phyloP scores from a whole-genome alignment of 2,888 invertebrate genomes.

The Acholoe squamosa region DNA sequence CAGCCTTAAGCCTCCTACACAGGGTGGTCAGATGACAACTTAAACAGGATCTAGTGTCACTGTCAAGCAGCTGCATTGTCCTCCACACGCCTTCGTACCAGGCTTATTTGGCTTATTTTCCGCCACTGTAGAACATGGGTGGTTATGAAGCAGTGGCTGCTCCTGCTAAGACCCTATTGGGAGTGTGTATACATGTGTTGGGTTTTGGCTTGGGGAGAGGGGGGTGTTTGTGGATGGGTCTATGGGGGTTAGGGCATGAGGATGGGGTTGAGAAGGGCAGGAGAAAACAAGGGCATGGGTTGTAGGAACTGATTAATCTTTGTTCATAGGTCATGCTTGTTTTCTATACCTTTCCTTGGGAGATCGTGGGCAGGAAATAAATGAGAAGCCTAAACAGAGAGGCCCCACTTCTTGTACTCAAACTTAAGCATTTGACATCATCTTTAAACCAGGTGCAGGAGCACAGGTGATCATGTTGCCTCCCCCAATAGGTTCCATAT shows the following conservation, averaged over 20 bases:
- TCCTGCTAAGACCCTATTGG: not conserved
- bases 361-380: not conserved
- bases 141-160: not conserved
- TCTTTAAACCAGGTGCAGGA: not conserved
- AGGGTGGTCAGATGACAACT: constrained; percentile 11
- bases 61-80: constrained; percentile 3
- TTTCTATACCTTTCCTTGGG: not conserved
- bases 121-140: constrained; percentile 13
- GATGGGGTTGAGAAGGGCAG: not conserved
- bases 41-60: constrained; percentile 9
- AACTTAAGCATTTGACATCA: not conserved
- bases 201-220: not conserved
- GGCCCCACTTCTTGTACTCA: no score
- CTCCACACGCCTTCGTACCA: not conserved
- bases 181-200: not conserved
- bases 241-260: not conserved
- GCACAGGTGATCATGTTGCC: constrained; percentile 21
- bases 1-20: not conserved
- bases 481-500: not conserved
- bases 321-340: not conserved
- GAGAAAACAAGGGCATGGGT: not conserved
- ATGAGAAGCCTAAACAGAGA: not conserved
- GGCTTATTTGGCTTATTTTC: constrained; percentile 30
- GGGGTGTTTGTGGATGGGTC: not conserved
- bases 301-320: not conserved